Conservation (phyloP, 2,888 invertebrate genomes). For the Microplitis deprimator region DNA sequence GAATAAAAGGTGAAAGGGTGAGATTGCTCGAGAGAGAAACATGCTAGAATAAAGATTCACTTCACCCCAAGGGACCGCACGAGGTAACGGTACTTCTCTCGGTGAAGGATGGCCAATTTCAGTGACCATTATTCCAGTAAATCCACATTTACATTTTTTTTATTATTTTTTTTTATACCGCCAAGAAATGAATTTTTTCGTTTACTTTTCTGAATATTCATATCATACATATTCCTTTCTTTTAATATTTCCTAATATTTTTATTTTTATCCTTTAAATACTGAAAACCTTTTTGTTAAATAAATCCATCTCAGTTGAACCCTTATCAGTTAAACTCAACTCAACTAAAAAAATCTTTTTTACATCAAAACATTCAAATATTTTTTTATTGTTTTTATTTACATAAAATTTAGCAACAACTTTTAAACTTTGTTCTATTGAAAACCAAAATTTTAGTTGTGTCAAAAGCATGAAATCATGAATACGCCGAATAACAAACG, state of each 20-base stretch:
- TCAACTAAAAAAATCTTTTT: too few species aligned
- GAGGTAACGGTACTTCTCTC: conserved; percentile 22
- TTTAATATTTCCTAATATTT: conserved; percentile 9
- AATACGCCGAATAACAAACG: neutral
- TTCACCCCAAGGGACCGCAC: conserved; percentile 23
- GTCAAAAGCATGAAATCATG: neutral
- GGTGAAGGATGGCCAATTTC: conserved; percentile 41
- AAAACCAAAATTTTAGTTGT: neutral
- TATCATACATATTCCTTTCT: neutral
- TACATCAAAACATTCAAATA: too few species aligned
- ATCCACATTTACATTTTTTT: conserved; percentile 25
- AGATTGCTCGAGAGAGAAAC: conserved; percentile 24
- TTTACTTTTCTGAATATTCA: conserved; percentile 33
- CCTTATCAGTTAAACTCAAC: too few species aligned
- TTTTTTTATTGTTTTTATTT: neutral
- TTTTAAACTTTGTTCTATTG: conserved; percentile 10
- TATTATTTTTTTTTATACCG: conserved; percentile 35
- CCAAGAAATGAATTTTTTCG: conserved; percentile 37
- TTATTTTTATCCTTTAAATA: neutral
- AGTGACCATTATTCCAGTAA: conserved; percentile 44
- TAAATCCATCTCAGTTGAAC: too few species aligned
- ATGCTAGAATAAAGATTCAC: conserved; percentile 33
- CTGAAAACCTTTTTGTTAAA: too few species aligned
- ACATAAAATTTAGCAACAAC: conserved; percentile 23
- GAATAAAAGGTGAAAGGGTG: conserved; percentile 34